Evolutionary conservation across 2,113 vertebrate species (phyloP).

Genomic region (Xenotilapia longispinis): DNA sequence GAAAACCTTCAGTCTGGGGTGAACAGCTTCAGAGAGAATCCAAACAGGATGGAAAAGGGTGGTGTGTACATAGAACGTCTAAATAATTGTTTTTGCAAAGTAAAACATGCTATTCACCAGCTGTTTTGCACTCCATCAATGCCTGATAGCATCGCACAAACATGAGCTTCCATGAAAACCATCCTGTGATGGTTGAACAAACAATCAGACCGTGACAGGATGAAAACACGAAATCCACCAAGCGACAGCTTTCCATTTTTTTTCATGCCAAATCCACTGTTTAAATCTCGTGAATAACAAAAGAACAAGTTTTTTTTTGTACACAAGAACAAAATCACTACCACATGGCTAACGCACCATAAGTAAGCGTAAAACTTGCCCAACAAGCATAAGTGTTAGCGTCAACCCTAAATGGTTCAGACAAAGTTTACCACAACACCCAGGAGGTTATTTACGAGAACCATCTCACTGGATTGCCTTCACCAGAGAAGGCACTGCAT

Average conservation of each 20-base stretch:
- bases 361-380: neutral
- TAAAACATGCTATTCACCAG: neutral
- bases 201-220: neutral
- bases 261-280: neutral
- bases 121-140: conserved; percentile 22
- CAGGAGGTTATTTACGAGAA: neutral
- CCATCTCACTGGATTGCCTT: neutral
- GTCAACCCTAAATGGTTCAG: conserved; percentile 16
- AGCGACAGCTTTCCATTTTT: neutral
- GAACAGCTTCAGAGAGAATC: neutral
- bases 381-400: neutral
- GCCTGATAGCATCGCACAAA: neutral
- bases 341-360: conserved; percentile 29
- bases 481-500: neutral
- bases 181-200: neutral
- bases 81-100: conserved; percentile 11
- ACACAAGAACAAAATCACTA: conserved; percentile 9
- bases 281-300: neutral
- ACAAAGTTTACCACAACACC: conserved; percentile 17
- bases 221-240: neutral
- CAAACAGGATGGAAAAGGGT: neutral
- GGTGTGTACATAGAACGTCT: neutral
- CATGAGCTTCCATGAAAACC: neutral
- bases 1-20: neutral
- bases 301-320: neutral